These are phyloP conservation scores for Erpornis zantholeuca DNA, from an alignment of 2,113 vertebrate genomes.

Conservation along the genomic window DNA sequence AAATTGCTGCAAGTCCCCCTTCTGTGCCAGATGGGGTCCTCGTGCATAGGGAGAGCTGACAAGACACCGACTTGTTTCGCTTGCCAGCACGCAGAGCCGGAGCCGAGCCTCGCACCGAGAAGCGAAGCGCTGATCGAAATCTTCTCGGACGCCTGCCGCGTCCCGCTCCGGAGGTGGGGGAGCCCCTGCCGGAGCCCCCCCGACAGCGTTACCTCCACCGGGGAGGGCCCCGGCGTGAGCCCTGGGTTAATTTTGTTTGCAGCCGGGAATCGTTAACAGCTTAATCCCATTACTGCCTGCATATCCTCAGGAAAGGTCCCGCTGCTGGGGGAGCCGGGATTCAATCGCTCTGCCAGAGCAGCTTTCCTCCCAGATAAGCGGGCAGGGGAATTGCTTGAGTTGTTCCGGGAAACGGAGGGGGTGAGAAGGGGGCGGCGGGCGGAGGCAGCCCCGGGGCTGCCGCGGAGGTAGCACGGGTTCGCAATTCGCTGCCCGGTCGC, in stretches of 20 bases:
- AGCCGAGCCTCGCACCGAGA: background rate
- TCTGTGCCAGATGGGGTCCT: background rate
- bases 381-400: background rate
- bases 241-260: background rate
- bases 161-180: background rate
- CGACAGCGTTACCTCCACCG: background rate
- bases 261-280: background rate
- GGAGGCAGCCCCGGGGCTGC: background rate
- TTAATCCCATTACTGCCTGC: constrained; percentile 60
- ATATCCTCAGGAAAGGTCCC: constrained; percentile 42
- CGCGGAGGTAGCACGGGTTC: background rate
- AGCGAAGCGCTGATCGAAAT: background rate
- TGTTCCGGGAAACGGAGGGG: background rate
- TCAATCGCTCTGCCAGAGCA: background rate
- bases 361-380: background rate
- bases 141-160: background rate
- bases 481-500: accelerated
- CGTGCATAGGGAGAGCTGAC: accelerated
- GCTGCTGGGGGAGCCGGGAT: background rate
- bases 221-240: background rate
- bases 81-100: background rate
- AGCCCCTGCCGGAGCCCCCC: background rate
- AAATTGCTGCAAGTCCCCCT: accelerated
- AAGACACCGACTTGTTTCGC: accelerated
- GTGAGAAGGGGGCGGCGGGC: background rate